A percentile compares a stretch with the other conserved stretches of the same genome.
Conservation (phyloP, 2,888 invertebrate genomes). For the Stenurella melanura region DNA sequence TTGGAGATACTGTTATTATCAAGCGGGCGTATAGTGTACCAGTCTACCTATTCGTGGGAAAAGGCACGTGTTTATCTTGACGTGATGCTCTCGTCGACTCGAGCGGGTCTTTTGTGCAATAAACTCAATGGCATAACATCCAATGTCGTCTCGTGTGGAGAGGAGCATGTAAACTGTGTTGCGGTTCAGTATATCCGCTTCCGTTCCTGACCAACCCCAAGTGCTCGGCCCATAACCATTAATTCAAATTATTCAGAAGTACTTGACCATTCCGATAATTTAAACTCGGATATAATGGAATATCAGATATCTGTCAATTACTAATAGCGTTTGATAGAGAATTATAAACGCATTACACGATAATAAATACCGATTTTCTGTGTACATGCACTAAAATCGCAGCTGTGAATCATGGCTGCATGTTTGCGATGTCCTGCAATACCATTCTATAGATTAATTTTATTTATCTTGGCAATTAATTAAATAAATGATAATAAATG, state of each 20-base stretch:
- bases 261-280: constrained; percentile 51
- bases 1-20: constrained; percentile 46
- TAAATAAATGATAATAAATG: constrained; percentile 16
- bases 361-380: constrained; percentile 60
- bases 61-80: constrained; percentile 55
- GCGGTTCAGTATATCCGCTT: constrained; percentile 21
- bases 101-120: constrained; percentile 47
- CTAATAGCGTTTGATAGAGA: constrained; percentile 62
- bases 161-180: constrained; percentile 32
- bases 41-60: constrained; percentile 53
- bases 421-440: constrained; percentile 16
- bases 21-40: constrained; percentile 43
- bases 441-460: constrained; percentile 24
- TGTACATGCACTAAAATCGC: constrained; percentile 47
- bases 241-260: constrained; percentile 48
- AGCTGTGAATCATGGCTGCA: constrained; percentile 19
- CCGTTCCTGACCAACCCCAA: constrained; percentile 32
- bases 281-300: constrained; percentile 54
- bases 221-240: constrained; percentile 40
- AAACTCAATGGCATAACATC: constrained; percentile 49
- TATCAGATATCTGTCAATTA: constrained; percentile 65
- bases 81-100: constrained; percentile 53
- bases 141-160: constrained; percentile 23
- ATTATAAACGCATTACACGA: constrained; percentile 65
- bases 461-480: constrained; percentile 34